Percentiles rank a stretch among this genome's conserved stretches.
Conservation (phyloP, 2,113 vertebrate species). For the Rhagologus leucostigma region DNA sequence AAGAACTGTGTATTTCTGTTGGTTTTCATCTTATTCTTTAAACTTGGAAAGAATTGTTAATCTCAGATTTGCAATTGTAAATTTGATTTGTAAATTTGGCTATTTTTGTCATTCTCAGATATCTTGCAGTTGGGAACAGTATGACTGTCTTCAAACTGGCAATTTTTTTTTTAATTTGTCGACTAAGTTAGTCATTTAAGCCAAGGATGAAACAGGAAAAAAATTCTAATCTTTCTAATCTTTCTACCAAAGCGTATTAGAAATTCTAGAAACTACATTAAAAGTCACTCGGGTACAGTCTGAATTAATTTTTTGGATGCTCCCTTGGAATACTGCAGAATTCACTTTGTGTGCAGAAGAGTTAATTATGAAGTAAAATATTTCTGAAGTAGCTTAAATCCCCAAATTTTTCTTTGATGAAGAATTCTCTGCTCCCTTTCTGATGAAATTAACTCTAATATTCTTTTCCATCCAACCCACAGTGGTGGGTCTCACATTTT, state of each 20-base stretch:
- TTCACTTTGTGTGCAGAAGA: not conserved
- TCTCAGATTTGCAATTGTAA: not conserved
- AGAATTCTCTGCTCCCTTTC: not conserved
- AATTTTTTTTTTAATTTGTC: not conserved
- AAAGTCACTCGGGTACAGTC: fast-evolving
- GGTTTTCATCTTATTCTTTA: not conserved
- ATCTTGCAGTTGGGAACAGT: not conserved
- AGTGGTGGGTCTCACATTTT: not conserved
- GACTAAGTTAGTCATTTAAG: not conserved
- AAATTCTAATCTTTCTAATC: not conserved
- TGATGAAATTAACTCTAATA: not conserved
- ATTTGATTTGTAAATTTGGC: not conserved
- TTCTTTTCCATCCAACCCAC: not conserved
- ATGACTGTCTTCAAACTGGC: not conserved
- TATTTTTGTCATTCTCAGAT: not conserved
- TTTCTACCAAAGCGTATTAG: not conserved
- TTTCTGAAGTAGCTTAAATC: not conserved
- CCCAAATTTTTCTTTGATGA: not conserved
- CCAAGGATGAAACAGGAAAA: not conserved
- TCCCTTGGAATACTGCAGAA: not conserved
- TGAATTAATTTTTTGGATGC: not conserved
- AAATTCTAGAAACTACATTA: not conserved
- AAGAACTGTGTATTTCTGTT: not conserved
- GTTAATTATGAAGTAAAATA: not conserved
- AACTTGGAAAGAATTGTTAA: not conserved